Conservation (phyloP, 2,888 invertebrate genomes). For the Hirudinaria manillensis region DNA sequence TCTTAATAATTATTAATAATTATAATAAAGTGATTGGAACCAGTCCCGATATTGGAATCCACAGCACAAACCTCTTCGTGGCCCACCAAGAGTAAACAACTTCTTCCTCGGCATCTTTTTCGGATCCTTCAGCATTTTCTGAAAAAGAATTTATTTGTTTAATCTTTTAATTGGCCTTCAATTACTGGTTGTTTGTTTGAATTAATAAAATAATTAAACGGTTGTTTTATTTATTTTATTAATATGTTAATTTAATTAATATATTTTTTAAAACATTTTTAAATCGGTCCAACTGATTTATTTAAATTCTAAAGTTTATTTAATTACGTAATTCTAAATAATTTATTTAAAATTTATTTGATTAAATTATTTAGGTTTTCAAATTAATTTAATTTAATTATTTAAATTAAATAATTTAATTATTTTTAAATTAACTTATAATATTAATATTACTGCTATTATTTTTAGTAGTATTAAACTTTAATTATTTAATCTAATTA, state of each 20-base stretch:
- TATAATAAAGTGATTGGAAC: neutral
- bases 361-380: no score
- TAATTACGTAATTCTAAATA: no score
- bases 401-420: no score
- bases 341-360: no score
- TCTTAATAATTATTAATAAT: constrained; percentile 10
- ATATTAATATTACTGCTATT: neutral
- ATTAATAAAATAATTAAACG: neutral
- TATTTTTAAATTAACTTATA: no score
- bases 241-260: neutral
- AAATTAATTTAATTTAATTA: no score
- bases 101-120: constrained; percentile 23
- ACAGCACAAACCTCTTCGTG: constrained; percentile 15
- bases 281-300: no score
- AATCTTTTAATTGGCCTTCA: no score
- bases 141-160: no score
- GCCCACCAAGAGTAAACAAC: constrained; percentile 29
- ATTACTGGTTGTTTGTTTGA: neutral
- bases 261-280: neutral
- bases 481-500: no score
- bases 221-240: neutral
- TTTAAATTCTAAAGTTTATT: no score
- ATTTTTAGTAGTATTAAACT: neutral
- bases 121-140: constrained; percentile 24
- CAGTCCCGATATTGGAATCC: neutral